phyloP scores from a whole-genome alignment of 2,797 vertebrate genomes.

The Eulemur coronatus region DNA sequence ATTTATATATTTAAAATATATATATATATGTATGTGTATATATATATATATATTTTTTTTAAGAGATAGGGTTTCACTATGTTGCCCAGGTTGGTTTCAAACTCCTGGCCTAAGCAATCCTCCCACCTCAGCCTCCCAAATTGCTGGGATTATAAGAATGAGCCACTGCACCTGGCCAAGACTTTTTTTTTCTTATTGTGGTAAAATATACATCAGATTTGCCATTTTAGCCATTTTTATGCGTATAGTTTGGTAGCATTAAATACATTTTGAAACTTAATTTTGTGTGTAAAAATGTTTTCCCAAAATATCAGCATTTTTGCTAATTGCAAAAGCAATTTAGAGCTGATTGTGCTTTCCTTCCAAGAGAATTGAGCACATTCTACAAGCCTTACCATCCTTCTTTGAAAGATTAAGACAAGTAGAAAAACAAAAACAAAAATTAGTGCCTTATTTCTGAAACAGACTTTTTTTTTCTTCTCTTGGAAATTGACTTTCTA shows the following conservation, averaged over 20 bases:
- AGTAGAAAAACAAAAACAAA: constrained; percentile 7
- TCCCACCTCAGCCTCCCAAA: not conserved
- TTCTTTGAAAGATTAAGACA: constrained; percentile 19
- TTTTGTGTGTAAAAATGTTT: constrained; percentile 3
- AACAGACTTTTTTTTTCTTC: constrained; percentile 2
- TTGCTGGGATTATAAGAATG: not conserved
- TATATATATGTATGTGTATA: too few relatives aligned
- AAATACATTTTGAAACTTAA: constrained; percentile 11
- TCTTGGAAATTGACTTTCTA: constrained; percentile 30
- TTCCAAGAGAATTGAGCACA: not conserved
- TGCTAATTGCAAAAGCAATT: constrained; percentile 37
- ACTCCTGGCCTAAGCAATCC: not conserved
- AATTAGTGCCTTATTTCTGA: constrained; percentile 17
- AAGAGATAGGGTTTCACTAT: not conserved
- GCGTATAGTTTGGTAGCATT: not conserved
- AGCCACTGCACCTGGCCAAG: not conserved
- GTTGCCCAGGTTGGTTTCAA: not conserved
- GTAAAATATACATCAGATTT: constrained; percentile 3
- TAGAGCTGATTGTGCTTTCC: not conserved
- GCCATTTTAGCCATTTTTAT: constrained; percentile 16
- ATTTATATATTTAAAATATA: not conserved
- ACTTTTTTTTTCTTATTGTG: not conserved
- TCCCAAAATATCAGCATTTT: not conserved
- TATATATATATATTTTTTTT: too few relatives aligned
- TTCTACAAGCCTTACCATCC: constrained; percentile 1